Conservation (phyloP, 1,140 invertebrate genomes). For the Rhagoletis pomonella region DNA sequence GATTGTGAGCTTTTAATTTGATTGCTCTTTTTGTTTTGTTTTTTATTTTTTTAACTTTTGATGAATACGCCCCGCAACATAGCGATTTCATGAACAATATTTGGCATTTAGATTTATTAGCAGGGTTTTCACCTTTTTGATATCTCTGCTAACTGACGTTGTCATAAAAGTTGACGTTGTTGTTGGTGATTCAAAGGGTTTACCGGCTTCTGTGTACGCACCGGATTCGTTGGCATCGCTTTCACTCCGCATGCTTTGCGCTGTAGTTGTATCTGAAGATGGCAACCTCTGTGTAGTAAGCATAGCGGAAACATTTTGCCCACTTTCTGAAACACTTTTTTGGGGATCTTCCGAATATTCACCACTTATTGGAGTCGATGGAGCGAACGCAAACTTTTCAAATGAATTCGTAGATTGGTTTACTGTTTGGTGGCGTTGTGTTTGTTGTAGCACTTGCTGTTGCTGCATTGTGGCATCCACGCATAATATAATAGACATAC, state of each 20-base stretch:
- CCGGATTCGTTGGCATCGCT: neutral
- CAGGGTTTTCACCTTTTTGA: conserved; percentile 28
- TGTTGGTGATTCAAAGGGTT: neutral
- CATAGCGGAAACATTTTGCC: neutral
- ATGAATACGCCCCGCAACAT: no score
- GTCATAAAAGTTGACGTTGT: neutral
- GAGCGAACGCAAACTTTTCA: neutral
- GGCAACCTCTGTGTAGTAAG: neutral
- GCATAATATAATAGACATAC: neutral
- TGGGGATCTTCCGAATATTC: neutral
- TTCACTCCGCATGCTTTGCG: neutral
- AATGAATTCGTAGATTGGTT: conserved; percentile 10
- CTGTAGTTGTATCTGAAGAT: neutral
- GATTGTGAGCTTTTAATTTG: neutral
- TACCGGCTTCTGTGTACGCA: neutral
- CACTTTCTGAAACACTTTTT: neutral
- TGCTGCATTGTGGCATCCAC: conserved; percentile 7
- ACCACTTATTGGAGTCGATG: neutral
- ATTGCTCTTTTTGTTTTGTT: neutral
- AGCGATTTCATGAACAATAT: neutral
- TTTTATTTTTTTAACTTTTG: neutral
- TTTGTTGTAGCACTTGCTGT: neutral
- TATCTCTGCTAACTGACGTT: no score
- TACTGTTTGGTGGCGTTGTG: neutral
- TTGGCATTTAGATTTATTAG: neutral